Percentiles rank a stretch among this genome's conserved stretches.
Conservation (phyloP, 2,113 vertebrate genomes). For the Heterochromis multidens region DNA sequence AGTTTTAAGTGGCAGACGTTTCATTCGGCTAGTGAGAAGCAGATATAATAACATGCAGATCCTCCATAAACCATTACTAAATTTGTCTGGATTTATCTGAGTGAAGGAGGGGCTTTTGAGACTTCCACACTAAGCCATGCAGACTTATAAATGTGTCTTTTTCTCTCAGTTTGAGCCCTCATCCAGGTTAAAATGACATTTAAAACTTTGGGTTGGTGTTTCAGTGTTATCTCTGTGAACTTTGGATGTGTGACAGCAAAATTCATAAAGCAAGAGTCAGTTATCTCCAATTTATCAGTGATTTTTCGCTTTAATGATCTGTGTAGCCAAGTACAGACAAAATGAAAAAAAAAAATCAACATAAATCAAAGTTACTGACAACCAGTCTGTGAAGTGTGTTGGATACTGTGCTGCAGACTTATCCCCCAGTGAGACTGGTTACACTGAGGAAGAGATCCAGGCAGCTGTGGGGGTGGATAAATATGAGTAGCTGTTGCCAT, state of each 20-base stretch:
- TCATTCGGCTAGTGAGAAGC: slow-evolving; percentile 28
- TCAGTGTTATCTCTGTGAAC: not conserved
- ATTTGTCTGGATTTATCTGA: not conserved
- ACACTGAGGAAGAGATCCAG: not conserved
- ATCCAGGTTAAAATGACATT: not conserved
- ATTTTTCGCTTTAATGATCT: not conserved
- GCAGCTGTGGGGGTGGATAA: not conserved
- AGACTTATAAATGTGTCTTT: not conserved
- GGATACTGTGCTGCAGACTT: not conserved
- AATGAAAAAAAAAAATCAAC: not conserved
- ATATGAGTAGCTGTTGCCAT: not conserved
- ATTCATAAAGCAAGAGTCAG: not conserved
- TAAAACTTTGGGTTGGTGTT: not conserved
- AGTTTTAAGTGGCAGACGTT: slow-evolving; percentile 52
- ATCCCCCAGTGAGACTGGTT: not conserved
- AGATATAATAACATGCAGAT: not conserved
- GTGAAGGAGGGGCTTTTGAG: not conserved
- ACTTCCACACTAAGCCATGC: not conserved
- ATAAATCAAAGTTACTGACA: not conserved
- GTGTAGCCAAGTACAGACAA: fast-evolving
- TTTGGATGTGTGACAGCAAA: not conserved
- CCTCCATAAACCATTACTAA: not conserved
- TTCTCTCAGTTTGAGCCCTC: not conserved
- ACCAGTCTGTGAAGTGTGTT: not conserved
- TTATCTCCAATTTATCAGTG: not conserved